Base-by-base conservation (phyloP, 2,797 vertebrate species). In the Somateria mollissima region DNA sequence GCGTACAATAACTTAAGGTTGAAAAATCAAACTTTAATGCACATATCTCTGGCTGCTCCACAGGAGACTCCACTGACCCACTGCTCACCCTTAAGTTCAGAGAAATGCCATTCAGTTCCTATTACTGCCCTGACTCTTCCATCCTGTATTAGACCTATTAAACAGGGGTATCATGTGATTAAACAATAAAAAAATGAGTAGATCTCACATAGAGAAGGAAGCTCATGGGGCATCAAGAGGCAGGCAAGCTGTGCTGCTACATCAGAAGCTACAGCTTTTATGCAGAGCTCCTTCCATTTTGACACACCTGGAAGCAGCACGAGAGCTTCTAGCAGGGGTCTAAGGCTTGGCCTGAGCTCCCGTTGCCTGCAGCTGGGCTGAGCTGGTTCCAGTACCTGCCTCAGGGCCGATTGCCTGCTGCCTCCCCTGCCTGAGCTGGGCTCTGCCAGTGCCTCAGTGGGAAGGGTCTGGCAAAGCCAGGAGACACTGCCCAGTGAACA, bases 21-120 rank as follows among this genome's bases (percentile, higher is more conserved):
- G 24, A 89, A 94, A 89, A 91, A 93, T 74, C 13, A 87, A 83
- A 77, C 56, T 82, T 91, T 89, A 85, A 89, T 80, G 61, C 20
- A 77, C 5, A 8, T 49, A 87, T 60, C 28, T 83, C 32, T 78
- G 28, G 14, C 39, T 91, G 74, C 36, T 77, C 61, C 69, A 57
- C 43, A 39, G 92, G 69, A 89, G n/a, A 67, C 11, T 74, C 19
- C 72, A 84, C 41, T 54, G 34, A 86, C 41, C 36, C 65, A 74
- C 27, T 66, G 45, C 15, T 82, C 74, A 87, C 16, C 34, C 32
- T 67, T 32, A 73, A 60, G 47, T 67, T 90, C 81, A 87, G 43
- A 60, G n/a, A 89, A 87, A 95, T 54, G 25, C 11, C 45, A 65
- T 36, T 77, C 32, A 58, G 67, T 39, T 89, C 67, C 60, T 69